Base-by-base conservation (phyloP, 2,888 invertebrate genomes). In the Lepidochrysops patricia region DNA sequence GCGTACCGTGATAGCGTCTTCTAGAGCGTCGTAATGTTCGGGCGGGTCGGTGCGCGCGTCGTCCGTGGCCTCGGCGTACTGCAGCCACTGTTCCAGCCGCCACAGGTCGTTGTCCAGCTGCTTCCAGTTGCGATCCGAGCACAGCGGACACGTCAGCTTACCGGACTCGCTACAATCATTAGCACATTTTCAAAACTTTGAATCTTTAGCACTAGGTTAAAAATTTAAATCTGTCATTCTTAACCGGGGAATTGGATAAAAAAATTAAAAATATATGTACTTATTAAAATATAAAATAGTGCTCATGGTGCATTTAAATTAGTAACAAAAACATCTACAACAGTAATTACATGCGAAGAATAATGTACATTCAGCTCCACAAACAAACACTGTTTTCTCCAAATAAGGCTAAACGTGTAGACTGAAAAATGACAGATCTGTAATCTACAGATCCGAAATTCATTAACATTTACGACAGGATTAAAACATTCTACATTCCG, bases 81-180 rank as follows among this genome's bases (percentile, higher is more conserved):
- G 95, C 64, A 97, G 89, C 97, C 97, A 97, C 80, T 97, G 96
- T 75, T 97, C 96, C 68, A 97, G 83, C 57, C 97, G 91, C 97
- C 97, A 97, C 29, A 97, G 89, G 79, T 97, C 97, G 74, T 96
- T 96, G 78, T 97, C 96, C 70, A 97, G 90, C 79, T 96, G 96
- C 65, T 95, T 94, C 95, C 96, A 96, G 84, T 96, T 96, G 62
- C 95, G 93, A 73, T 94, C 94, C 52, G 96, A 95, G 77, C 96
- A 97, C 61, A 96, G 89, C 12, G 96, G 96, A 77, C 96, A 97
- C n/a, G 95, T 93, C 67, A 96, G 79, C 57, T 94, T 91, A 43
- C 95, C 95, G 63, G 93, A 91, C 77, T 95, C 95, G 76, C 96
- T 94, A 77, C 25, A 56, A 61, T 62, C 23, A 32, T 12, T 13